Evolutionary conservation across 2,797 vertebrate species (phyloP), one percentile per base, ranked within the genome.

Genomic region (Parambassis ranga): DNA sequence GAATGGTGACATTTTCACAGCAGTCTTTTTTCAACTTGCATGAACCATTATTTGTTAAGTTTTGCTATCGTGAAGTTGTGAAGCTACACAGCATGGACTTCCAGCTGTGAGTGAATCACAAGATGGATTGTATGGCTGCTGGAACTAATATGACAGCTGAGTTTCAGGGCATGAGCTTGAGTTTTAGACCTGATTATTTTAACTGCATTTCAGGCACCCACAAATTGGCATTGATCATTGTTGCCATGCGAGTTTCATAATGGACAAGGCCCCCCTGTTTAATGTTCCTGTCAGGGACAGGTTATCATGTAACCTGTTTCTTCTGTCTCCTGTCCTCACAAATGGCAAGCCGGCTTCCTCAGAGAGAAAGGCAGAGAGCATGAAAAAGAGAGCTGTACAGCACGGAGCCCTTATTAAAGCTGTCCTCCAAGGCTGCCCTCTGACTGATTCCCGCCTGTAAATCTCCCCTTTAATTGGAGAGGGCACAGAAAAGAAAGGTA

Each of bases 391-490:
- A 73, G 67, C 24, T 10, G 30, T 74, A 79, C 65, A 80, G 71
- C 75, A 68, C 27, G 5, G 51, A 80, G 75, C 70, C 80, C 86
- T 89, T 92, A 91, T 92, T 92, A 92, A 90, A 90, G 83, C 85
- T 78, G 84, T 91, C 89, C 83, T 89, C 84, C 58, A 80, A 79
- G 75, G 76, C 86, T 89, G 85, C 79, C 89, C 88, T 90, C 81
- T 87, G 87, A 88, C 87, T 88, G 82, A 73, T 82, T 88, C 86
- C 75, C 88, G n/a, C 82, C 85, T 89, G 86, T 90, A 91, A 91
- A 91, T 91, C 90, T 87, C 74, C 71, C 69, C 81, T 88, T 90
- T 92, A 92, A 92, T 92, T 92, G 88, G 87, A 87, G 81, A 84
- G 83, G 84, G 87, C 87, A 83, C 59, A 57, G n/a, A 64, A 64